Evolutionary conservation across 2,797 vertebrate genomes (phyloP), one percentile per base, ranked within the genome.

Genomic region (Notoglanidium macrostoma): DNA sequence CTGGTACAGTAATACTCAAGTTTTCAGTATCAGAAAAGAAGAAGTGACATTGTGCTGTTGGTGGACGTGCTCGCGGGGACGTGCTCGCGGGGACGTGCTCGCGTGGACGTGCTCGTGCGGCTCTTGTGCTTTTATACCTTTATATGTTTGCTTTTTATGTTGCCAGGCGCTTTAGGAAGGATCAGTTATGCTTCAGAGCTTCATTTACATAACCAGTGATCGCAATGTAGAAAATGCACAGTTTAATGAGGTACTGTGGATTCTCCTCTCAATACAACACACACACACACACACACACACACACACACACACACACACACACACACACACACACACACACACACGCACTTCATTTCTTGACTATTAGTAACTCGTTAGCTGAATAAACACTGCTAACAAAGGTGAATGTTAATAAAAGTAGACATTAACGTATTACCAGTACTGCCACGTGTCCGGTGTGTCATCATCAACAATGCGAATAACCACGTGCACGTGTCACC

Each of bases 251-350:
- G 21, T 12, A 26, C 23, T 2, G 21, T 46, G 44, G 67, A 40
- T 7, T 40, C 17, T 68, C 29, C 32, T 68, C 65, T 68, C 55
- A 57, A 15, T 14, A 21, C 55, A 21, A 11, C 70, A 73, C 65
- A 68, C 65, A 32, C 65, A 68, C 65, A 32, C 63, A 67, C n/a
- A 67, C 63, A 67, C 63, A 63, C 26, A 63, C 68, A 72, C 63
- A 67, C 63, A 29, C 63, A 67, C 63, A 32, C 63, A 67, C n/a
- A 67, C 63, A 35, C 65, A 65, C 26, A 65, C 11, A 29, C 26
- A 65, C 61, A 65, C 63, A 29, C 65, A 67, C 65, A 67, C 29
- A 32, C 65, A 32, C 26, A 68, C 65, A 68, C 65, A 68, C 32
- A 40, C 68, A 72, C 15, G 40, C 68, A 74, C 72, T 49, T 44